These are phyloP conservation scores for Perithous albicinctus DNA, from an alignment of 2,888 invertebrate genomes.

Conservation along the genomic window DNA sequence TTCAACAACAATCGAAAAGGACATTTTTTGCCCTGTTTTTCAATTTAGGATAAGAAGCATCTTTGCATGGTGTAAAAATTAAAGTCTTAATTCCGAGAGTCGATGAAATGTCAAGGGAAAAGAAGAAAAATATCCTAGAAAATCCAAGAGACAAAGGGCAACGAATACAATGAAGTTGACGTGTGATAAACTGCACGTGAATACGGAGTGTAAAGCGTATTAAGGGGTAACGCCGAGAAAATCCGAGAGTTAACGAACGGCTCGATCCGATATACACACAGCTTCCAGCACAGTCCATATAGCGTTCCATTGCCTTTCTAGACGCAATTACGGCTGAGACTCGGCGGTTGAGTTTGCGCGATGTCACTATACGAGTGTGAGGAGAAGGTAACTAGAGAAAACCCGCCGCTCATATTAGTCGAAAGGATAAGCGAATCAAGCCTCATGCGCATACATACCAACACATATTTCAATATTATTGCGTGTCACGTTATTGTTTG, in stretches of 20 bases:
- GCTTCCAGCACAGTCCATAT: slow-evolving; percentile 26
- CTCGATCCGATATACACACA: slow-evolving; percentile 41
- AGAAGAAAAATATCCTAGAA: background rate
- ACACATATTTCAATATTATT: slow-evolving; percentile 41
- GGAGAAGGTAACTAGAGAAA: slow-evolving; percentile 29
- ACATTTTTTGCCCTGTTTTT: too few relatives aligned
- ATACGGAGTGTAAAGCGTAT: background rate
- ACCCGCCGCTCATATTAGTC: slow-evolving; percentile 4
- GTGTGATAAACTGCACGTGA: background rate
- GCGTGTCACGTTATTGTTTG: slow-evolving; percentile 27
- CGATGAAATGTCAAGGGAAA: background rate
- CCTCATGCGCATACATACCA: slow-evolving; percentile 14
- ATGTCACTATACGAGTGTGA: background rate
- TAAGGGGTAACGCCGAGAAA: slow-evolving; percentile 70
- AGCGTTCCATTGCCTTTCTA: slow-evolving; percentile 36
- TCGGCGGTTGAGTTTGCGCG: slow-evolving; percentile 34
- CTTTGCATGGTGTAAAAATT: too few relatives aligned
- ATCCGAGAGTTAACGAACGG: slow-evolving; percentile 70
- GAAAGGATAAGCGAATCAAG: slow-evolving; percentile 9
- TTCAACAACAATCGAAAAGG: too few relatives aligned
- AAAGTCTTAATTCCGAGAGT: too few relatives aligned
- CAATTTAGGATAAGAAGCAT: too few relatives aligned
- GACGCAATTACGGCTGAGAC: slow-evolving; percentile 42
- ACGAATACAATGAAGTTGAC: background rate
- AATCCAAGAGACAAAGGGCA: background rate